Conservation (phyloP, 2,888 invertebrate species). For the Lamellibrachia columna region DNA sequence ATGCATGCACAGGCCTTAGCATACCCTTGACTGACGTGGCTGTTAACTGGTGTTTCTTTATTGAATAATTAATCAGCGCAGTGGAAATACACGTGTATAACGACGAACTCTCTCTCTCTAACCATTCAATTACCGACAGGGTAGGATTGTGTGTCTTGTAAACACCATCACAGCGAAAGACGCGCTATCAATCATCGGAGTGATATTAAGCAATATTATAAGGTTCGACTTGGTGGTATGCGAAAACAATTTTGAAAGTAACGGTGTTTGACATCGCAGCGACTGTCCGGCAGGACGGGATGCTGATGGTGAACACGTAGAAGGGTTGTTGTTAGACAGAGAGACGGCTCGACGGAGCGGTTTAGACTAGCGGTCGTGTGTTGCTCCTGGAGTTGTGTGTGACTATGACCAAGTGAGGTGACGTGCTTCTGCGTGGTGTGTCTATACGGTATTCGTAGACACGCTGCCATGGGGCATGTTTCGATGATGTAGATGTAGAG, state of each 20-base stretch:
- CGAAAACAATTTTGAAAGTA: too few relatives aligned
- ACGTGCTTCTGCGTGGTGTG: neutral
- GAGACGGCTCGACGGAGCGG: too few relatives aligned
- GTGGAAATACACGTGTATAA: neutral
- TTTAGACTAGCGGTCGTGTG: too few relatives aligned
- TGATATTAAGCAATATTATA: neutral
- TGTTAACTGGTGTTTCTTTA: neutral
- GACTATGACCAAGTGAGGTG: neutral
- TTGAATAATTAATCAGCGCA: constrained; percentile 4
- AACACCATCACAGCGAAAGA: neutral
- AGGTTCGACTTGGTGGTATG: too few relatives aligned
- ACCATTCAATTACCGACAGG: neutral
- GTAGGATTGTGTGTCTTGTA: neutral
- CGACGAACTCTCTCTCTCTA: neutral
- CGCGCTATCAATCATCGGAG: neutral
- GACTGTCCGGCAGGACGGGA: too few relatives aligned
- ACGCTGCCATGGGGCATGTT: neutral
- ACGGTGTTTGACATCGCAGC: too few relatives aligned
- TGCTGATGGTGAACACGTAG: too few relatives aligned
- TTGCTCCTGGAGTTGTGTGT: neutral
- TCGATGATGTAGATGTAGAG: neutral
- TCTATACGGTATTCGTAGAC: neutral
- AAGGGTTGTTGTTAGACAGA: too few relatives aligned
- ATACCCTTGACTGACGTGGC: neutral
- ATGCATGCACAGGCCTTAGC: neutral